These are phyloP conservation scores for Formica aserva DNA, from an alignment of 2,888 invertebrate genomes.

Conservation along the genomic window DNA sequence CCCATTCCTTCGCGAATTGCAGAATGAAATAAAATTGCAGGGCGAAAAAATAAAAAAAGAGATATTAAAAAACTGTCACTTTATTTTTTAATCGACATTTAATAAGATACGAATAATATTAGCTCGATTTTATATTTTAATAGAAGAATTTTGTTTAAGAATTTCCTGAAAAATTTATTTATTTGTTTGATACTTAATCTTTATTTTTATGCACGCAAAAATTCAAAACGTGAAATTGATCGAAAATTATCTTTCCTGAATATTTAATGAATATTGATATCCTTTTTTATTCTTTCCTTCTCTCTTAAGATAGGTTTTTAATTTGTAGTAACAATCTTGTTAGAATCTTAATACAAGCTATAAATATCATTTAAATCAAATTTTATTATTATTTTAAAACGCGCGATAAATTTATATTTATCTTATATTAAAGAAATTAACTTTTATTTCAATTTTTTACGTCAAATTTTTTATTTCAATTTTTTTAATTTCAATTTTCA, in stretches of 20 bases:
- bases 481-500: no score
- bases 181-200: background rate
- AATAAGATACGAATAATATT: background rate
- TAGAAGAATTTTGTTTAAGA: background rate
- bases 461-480: no score
- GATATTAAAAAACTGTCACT: background rate
- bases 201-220: background rate
- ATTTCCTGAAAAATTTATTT: background rate
- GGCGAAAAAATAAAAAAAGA: background rate
- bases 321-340: background rate
- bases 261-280: no score
- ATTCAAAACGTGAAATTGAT: background rate
- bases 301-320: background rate
- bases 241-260: no score
- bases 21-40: slow-evolving; percentile 31
- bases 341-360: background rate
- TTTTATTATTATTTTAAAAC: background rate
- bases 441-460: background rate
- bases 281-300: background rate
- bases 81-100: background rate
- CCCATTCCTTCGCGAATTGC: background rate
- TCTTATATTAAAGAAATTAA: background rate
- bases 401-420: background rate
- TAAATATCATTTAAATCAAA: background rate
- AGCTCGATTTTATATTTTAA: background rate